Evolutionary conservation across 1,140 invertebrate genomes (phyloP), one percentile per base, ranked within the genome.

Genomic region (Drosophila ironensis): DNA sequence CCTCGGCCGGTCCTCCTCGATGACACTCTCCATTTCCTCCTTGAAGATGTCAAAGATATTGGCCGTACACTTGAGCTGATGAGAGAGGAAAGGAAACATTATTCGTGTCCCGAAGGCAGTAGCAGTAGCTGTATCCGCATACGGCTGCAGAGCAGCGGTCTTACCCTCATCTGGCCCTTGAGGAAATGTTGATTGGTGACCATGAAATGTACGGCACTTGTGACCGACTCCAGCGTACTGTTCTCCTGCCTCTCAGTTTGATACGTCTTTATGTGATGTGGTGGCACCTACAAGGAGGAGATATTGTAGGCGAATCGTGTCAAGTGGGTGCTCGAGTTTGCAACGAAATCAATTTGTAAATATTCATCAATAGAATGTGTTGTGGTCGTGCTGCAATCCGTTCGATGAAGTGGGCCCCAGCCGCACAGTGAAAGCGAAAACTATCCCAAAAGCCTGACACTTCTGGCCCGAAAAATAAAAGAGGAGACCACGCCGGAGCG

Each of bases 151-250:
- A n/a, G 25, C 30, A 33, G n/a, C n/a, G n/a, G 20, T 1, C 59
- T 64, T 75, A 92, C 91, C 90, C 90, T 91, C 78, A 92, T 90
- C 88, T 91, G 91, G 35, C 91, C 91, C 72, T 90, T 89, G 50
- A 91, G 72, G 56, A 92, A 92, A 75, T 92, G 91, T 47, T 92
- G 91, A 61, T 89, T 91, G 75, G 92, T 91, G 46, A 92, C 91
- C 45, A 91, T 90, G 61, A 92, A 92, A 71, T 92, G 90, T 63
- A 92, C 90, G 48, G 87, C 88, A 80, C 87, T 87, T 61, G 87
- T 80, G 24, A 89, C 84, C 11, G 84, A 88, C 57, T 89, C 88
- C 72, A 90, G 61, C 25, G 75, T 81, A 52, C 50, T 82, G 42
- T 89, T 86, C 68, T 82, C 82, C 44, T 77, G 78, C 40, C 72